Conservation (phyloP, 2,888 invertebrate species). For the Carabus problematicus region DNA sequence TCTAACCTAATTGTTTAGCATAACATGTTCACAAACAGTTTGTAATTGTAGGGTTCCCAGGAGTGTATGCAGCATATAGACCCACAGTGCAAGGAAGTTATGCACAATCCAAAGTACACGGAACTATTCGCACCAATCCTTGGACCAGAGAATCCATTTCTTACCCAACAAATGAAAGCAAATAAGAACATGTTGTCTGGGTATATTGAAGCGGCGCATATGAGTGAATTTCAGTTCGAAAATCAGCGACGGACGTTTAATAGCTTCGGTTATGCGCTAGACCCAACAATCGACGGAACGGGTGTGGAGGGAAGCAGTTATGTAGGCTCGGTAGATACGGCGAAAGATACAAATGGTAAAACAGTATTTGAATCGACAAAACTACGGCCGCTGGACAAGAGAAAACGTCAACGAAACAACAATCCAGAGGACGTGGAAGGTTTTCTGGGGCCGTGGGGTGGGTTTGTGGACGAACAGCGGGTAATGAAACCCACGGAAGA, state of each 20-base stretch:
- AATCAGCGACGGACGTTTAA: conserved; percentile 93
- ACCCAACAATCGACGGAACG: conserved; percentile 81
- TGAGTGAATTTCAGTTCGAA: conserved; percentile 97
- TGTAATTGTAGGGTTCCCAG: conserved; percentile 69
- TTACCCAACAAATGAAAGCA: conserved; percentile 88
- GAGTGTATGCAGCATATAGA: conserved; percentile 77
- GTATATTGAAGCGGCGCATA: conserved; percentile 92
- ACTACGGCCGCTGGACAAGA: conserved; percentile 74
- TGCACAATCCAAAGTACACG: conserved; percentile 92
- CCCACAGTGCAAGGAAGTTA: conserved; percentile 80
- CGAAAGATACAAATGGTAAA: conserved; percentile 78
- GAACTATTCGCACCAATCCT: conserved; percentile 91
- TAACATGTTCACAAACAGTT: conserved; percentile 17
- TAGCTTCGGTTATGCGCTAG: conserved; percentile 94
- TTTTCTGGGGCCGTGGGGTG: conserved; percentile 98
- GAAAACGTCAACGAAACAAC: conserved; percentile 87
- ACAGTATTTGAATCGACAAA: conserved; percentile 90
- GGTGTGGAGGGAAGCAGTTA: conserved; percentile 59
- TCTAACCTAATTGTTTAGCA: conserved; percentile 22
- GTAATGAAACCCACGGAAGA: conserved; percentile 92
- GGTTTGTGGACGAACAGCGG: conserved; percentile 87
- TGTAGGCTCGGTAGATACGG: conserved; percentile 71
- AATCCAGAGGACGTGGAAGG: conserved; percentile 92
- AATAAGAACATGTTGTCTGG: conserved; percentile 92
- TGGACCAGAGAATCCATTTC: conserved; percentile 93